Evolutionary conservation across 2,113 vertebrate genomes (phyloP).

Genomic region (rat (Rattus norvegicus)): GRCr8 NC_086039.1:153257001-153257500

Average conservation of each 20-base stretch:
- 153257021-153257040: too few species aligned
- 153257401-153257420: conserved; percentile 78
- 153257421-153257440: conserved; percentile 76
- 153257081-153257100: too few species aligned
- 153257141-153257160: conserved; percentile 87
- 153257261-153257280: conserved; percentile 90
- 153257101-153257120: conserved; percentile 78
- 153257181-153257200: conserved; percentile 89
- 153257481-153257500: conserved; percentile 73
- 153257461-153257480: conserved; percentile 77
- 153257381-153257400: conserved; percentile 83
- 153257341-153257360: conserved; percentile 83
- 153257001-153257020: too few species aligned
- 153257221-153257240: conserved; percentile 90
- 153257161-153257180: conserved; percentile 86
- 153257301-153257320: conserved; percentile 89
- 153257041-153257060: too few species aligned
- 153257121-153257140: conserved; percentile 81
- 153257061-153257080: too few species aligned
- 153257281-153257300: conserved; percentile 87
- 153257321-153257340: conserved; percentile 87
- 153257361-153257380: conserved; percentile 79
- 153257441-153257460: conserved; percentile 75
- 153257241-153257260: conserved; percentile 91
- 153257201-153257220: conserved; percentile 91